Conservation (phyloP, 2,888 invertebrate genomes). For the Pseudanteris insignis region DNA sequence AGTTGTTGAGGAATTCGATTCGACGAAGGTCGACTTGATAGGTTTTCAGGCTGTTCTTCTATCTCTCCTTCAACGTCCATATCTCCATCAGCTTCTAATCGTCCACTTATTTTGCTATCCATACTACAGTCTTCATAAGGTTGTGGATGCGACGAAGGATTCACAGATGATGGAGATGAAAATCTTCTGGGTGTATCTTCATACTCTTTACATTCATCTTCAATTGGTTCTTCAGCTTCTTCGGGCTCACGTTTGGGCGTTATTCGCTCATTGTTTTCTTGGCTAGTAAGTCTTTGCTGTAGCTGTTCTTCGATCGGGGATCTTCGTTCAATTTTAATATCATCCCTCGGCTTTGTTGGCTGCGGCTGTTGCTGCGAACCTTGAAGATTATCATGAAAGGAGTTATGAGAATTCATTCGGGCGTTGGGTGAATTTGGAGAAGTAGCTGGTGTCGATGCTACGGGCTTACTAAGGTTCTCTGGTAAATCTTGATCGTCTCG, state of each 20-base stretch:
- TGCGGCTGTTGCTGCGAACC: constrained; percentile 46
- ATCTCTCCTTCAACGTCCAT: constrained; percentile 51
- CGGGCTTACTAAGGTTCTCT: constrained; percentile 79
- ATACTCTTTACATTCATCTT: constrained; percentile 71
- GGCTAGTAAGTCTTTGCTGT: constrained; percentile 53
- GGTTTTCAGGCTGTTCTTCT: constrained; percentile 83
- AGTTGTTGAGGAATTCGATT: constrained; percentile 54
- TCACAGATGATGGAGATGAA: constrained; percentile 55
- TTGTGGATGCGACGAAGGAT: constrained; percentile 69
- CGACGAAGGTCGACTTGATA: constrained; percentile 70
- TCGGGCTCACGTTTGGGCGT: constrained; percentile 77
- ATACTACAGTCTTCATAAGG: constrained; percentile 82
- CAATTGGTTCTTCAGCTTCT: constrained; percentile 70
- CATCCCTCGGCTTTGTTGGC: constrained; percentile 51
- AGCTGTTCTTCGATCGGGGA: constrained; percentile 53
- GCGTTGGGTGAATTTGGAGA: constrained; percentile 57
- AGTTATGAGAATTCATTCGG: constrained; percentile 60
- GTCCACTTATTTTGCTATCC: constrained; percentile 78
- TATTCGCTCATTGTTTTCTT: constrained; percentile 67
- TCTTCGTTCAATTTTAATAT: constrained; percentile 54
- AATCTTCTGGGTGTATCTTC: constrained; percentile 58
- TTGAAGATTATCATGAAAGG: constrained; percentile 57
- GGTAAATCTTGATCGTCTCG: constrained; percentile 80
- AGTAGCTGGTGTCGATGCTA: constrained; percentile 55
- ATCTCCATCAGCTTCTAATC: constrained; percentile 71